Evolutionary conservation across 2,113 vertebrate species (phyloP), one percentile per base, ranked within the genome.

Genomic region (Cettia cetti): DNA sequence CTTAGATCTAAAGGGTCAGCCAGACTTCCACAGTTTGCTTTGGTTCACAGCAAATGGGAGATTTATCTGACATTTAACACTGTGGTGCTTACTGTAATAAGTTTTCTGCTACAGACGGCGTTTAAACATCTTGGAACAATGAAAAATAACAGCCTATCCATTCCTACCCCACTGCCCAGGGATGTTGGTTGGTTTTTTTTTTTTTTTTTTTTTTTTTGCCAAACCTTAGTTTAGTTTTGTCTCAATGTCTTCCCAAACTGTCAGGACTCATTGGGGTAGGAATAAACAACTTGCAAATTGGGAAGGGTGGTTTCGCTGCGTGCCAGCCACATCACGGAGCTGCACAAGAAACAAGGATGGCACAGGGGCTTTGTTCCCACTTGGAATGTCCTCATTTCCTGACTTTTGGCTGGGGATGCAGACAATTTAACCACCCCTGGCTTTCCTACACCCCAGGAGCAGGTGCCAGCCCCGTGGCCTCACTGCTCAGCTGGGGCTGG

Each of bases 301-400:
- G 52, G 57, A 64, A 52, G 28, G n/a, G 63, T 8, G 28, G 54
- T 87, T 93, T 85, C 52, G 15, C 33, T 28, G 45, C 20, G 61
- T 0, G 1, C 31, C 49, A 19, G 24, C 74, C 56, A 27, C 6
- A 75, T 19, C 53, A 45, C 0, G 0, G 37, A 59, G 37, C 50
- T 71, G 33, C 35, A 37, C 47, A 54, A 84, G 80, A 49, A 71
- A 52, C 40, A 78, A 56, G 26, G 40, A 42, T 74, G 70, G 50
- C 31, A 77, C 47, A 14, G 39, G 7, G 45, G 69, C 20, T 60
- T 53, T 53, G 33, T 39, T 82, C 70, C 71, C 42, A 12, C 77
- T 86, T 82, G 22, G 57, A 71, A 59, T 71, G 28, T 68, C 31
- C 53, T 76, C 1, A 45, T 86, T 92, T 63, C 49, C 50, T 45